phyloP scores from a whole-genome alignment of 2,797 vertebrate genomes.

The Echeneis naucrates region DNA sequence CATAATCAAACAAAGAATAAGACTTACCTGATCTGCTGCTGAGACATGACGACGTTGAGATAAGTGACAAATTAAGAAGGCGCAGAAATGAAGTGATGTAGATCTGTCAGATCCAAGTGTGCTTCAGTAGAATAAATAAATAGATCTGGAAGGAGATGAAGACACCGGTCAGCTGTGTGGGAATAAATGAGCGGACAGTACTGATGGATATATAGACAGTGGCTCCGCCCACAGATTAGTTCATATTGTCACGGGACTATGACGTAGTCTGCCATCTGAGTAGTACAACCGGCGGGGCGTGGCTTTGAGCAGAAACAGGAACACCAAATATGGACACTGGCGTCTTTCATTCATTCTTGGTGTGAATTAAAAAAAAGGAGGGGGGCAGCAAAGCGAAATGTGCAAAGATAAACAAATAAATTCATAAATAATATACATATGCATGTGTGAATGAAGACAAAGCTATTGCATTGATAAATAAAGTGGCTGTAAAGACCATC shows the following conservation, averaged over 20 bases:
- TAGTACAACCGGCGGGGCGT: conserved; percentile 42
- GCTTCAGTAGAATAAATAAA: conserved; percentile 20
- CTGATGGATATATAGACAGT: not conserved
- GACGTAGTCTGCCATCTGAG: conserved; percentile 12
- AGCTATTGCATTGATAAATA: no score
- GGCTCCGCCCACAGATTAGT: conserved; percentile 1
- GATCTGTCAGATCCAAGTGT: conserved; percentile 25
- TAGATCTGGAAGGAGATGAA: conserved; percentile 39
- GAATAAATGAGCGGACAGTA: not conserved
- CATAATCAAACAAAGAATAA: not conserved
- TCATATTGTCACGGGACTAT: conserved; percentile 55
- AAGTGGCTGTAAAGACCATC: no score
- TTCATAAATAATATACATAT: no score
- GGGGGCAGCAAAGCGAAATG: no score
- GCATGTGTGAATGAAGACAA: no score
- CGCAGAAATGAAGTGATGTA: conserved; percentile 11
- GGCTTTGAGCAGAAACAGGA: conserved; percentile 39
- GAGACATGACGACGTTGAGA: conserved; percentile 80
- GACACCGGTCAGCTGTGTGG: not conserved
- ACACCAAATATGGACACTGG: conserved; percentile 40
- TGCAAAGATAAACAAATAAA: no score
- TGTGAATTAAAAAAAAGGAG: no score
- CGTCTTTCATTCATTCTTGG: conserved; percentile 18
- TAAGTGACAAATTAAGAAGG: conserved; percentile 1
- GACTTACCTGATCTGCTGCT: conserved; percentile 84